Conservation (phyloP, 1,140 invertebrate species). For the Teleopsis dalmanni region DNA sequence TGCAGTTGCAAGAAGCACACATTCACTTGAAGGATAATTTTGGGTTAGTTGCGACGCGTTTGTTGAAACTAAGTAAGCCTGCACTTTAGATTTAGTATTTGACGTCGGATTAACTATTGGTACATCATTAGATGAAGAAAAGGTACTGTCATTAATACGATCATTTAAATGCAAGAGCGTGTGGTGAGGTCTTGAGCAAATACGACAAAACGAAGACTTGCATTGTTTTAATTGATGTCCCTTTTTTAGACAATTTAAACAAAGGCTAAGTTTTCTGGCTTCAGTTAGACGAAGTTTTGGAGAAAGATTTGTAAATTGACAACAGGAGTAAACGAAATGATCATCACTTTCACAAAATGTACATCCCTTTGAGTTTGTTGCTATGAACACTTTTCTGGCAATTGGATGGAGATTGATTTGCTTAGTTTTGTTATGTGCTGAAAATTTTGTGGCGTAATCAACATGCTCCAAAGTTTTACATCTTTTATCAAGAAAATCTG, state of each 20-base stretch:
- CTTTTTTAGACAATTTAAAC: background rate
- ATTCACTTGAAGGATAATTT: background rate
- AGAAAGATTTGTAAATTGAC: slow-evolving; percentile 1
- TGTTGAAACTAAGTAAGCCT: too few relatives aligned
- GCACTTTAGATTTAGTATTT: too few relatives aligned
- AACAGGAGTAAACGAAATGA: background rate
- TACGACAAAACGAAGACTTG: background rate
- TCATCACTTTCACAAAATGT: slow-evolving; percentile 1
- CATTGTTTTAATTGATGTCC: slow-evolving; percentile 1
- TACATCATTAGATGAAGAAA: too few relatives aligned
- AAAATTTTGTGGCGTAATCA: background rate
- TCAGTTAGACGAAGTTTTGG: background rate
- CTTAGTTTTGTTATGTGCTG: background rate
- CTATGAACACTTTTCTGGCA: background rate
- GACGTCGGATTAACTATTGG: too few relatives aligned
- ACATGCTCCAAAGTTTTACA: slow-evolving; percentile 1
- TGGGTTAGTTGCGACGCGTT: background rate
- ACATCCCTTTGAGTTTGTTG: background rate
- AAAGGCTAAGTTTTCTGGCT: background rate
- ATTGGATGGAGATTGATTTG: background rate
- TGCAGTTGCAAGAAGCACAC: background rate
- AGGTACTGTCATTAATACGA: too few relatives aligned
- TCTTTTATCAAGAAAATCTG: background rate
- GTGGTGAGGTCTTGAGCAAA: background rate
- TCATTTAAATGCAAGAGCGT: background rate